Base-by-base conservation (phyloP, 2,113 vertebrate species). In the Passer domesticus region DNA sequence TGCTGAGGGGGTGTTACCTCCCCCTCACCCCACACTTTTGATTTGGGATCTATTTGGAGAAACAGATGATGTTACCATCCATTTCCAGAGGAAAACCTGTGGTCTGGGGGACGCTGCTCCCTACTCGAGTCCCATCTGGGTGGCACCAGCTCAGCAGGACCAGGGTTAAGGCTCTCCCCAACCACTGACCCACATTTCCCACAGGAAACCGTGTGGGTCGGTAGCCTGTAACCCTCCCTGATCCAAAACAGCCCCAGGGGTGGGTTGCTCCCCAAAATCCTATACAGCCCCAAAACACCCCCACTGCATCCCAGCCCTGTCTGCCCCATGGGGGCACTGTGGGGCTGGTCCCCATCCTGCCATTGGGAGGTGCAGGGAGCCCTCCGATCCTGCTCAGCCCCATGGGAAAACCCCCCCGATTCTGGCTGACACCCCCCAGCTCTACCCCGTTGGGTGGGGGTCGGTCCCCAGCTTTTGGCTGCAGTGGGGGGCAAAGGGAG, bases 201-300 rank as follows among this genome's bases (percentile, higher is more conserved):
- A 0, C 4, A 39, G 70, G 31, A 62, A 74, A 69, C 8, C 4
- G 6, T 4, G 31, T 35, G 43, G 5, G 27, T 33, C 1, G 0
- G 27, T 17, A 28, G 10, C 10, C 22, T 41, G 46, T 41, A n/a
- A 75, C 5, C 9, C 37, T 28, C 16, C 33, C 16, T 10, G 2
- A 11, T 21, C 24, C 4, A 30, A 62, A 49, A 4, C 28, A 87
- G 28, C 68, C 74, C 21, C 31, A 17, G 47, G 9, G 20, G 13
- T 35, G 30, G 5, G 30, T 18, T 11, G 13, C 22, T 21, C 47
- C 22, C 41, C 17, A 3, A 41, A 30, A 28, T 20, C 13, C 11
- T 4, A 37, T 17, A 73, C 6, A 72, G 11, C 23, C 59, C 75
- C 50, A 14, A 46, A 77, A 10, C 3, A 1, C 1, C 3, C 11